Evolutionary conservation across 2,113 vertebrate genomes (phyloP).

Genomic region (Andinoacara biseriatus): DNA sequence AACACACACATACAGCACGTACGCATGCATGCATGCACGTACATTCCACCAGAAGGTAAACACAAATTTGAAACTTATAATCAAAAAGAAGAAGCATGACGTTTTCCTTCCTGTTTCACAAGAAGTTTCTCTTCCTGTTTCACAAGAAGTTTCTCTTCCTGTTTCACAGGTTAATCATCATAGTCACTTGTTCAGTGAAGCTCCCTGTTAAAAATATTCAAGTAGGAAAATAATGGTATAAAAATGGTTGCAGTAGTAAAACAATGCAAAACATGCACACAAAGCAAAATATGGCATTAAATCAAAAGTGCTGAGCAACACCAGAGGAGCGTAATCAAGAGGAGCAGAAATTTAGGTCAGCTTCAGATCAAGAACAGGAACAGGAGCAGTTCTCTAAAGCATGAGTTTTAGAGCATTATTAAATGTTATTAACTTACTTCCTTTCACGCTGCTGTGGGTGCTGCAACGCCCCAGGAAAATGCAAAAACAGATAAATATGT

Average conservation of each 20-base stretch:
- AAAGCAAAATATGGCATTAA: background rate
- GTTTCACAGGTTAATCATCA: background rate
- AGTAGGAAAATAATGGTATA: background rate
- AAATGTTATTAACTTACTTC: too few relatives aligned
- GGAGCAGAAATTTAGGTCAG: accelerated
- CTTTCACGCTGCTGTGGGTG: too few relatives aligned
- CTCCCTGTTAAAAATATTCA: background rate
- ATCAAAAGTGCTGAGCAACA: background rate
- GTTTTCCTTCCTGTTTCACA: background rate
- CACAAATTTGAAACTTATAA: accelerated
- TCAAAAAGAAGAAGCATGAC: background rate
- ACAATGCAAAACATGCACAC: background rate
- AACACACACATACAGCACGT: too few relatives aligned
- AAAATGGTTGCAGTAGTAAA: background rate
- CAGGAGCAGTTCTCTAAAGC: background rate
- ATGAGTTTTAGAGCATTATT: too few relatives aligned
- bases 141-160: background rate
- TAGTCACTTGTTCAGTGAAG: accelerated
- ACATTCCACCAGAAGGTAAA: accelerated
- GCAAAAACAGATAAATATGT: too few relatives aligned
- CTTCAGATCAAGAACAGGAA: accelerated
- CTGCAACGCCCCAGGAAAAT: too few relatives aligned
- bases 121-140: background rate
- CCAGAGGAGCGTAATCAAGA: background rate
- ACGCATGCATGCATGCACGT: background rate